These are phyloP conservation scores for Corythornis vintsioides DNA, from an alignment of 2,113 vertebrate species.

Conservation along the genomic window DNA sequence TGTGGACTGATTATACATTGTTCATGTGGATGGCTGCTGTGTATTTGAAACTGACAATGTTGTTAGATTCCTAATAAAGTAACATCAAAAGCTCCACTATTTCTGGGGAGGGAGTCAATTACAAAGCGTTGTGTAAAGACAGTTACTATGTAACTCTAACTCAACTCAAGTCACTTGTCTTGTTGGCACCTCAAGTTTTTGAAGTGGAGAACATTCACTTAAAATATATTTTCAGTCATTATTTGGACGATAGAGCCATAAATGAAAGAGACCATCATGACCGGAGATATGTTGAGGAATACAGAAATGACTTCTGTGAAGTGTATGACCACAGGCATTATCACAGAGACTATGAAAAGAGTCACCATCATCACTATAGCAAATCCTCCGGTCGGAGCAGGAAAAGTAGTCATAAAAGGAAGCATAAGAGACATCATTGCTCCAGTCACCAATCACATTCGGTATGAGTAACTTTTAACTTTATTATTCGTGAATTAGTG, in stretches of 20 bases:
- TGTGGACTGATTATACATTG: not conserved
- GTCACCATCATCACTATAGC: slow-evolving; percentile 88
- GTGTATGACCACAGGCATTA: slow-evolving; percentile 79
- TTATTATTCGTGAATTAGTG: slow-evolving; percentile 69
- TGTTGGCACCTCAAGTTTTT: slow-evolving; percentile 65
- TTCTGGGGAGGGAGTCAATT: slow-evolving; percentile 46
- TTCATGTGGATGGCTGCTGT: slow-evolving; percentile 13
- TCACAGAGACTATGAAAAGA: slow-evolving; percentile 83
- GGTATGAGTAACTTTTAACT: slow-evolving; percentile 85
- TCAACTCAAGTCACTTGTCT: slow-evolving; percentile 60
- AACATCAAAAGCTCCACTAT: not conserved
- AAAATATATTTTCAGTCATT: slow-evolving; percentile 81
- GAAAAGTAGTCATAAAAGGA: slow-evolving; percentile 86
- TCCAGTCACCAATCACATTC: slow-evolving; percentile 83
- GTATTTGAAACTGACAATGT: slow-evolving; percentile 3
- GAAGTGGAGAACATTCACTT: slow-evolving; percentile 70
- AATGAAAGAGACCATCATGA: slow-evolving; percentile 82
- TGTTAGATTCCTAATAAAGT: slow-evolving; percentile 53
- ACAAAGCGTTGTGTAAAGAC: slow-evolving; percentile 45
- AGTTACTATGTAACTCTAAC: slow-evolving; percentile 28
- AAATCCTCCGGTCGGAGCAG: slow-evolving; percentile 88
- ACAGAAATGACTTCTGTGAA: slow-evolving; percentile 81
- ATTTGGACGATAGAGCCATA: slow-evolving; percentile 79
- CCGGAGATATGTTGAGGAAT: slow-evolving; percentile 78
- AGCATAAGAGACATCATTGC: slow-evolving; percentile 78